Base-by-base conservation (phyloP, 2,113 vertebrate species). In the Gallinago undulata region DNA sequence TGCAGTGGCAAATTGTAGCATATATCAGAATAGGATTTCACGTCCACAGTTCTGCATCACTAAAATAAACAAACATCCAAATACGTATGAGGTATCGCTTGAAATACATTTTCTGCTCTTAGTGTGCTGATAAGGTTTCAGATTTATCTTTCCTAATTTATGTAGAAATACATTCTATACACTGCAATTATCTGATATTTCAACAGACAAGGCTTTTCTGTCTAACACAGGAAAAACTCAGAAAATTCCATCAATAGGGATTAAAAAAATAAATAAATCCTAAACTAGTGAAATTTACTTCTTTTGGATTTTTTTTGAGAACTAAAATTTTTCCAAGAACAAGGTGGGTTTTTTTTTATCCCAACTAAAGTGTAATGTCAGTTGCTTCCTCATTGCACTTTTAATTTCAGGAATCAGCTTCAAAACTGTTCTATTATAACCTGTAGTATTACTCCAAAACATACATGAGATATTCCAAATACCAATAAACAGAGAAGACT, bases 181-280 rank as follows among this genome's bases (percentile, higher is more conserved):
- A 30, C 27, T 66, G 22, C 10, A 87, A 33, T 67, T 84, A 31
- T 78, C 25, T 78, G 14, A 45, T 39, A 24, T 57, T 93, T 70
- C 51, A 55, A 19, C 12, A 56, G 13, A 39, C 5, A 73, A 64
- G 5, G 3, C 7, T 56, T 63, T 63, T 84, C 48, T 39, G 9
- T 48, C 45, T 25, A 53, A 12, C 1, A 24, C 9, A 35, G 6
- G 19, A 68, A 55, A 67, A 56, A 69, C 4, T 45, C 23, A 41
- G 41, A 81, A 72, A 70, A 70, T 66, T 81, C 19, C 62, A 51
- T 33, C 22, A 39, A 14, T 4, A 39, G 7, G 69, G 16, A 39
- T 8, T 53, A 28, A 28, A 53, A 5, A 16, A 68, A 57, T 51
- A 67, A 48, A 25, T 10, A 59, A 9, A 0, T 0, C 18, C 16